Conservation (phyloP, 2,113 vertebrate genomes). For the Sinocyclocheilus rhinocerous region DNA sequence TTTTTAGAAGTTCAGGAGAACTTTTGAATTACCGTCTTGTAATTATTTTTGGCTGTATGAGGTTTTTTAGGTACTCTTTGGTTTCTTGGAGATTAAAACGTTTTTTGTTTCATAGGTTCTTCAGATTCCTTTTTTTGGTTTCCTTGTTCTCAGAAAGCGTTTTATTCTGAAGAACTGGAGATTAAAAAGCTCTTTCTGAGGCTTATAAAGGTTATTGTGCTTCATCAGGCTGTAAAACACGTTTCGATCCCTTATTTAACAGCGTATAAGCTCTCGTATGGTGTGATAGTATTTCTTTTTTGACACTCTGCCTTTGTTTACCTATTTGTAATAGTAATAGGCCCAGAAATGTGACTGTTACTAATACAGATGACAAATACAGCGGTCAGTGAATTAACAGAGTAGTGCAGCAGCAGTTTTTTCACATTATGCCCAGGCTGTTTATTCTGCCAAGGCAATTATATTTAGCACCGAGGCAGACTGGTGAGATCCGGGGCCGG, state of each 20-base stretch:
- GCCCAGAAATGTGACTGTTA: slow-evolving; percentile 11
- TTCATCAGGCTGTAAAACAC: slow-evolving; percentile 4
- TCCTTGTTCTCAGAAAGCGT: neutral
- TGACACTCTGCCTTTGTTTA: slow-evolving; percentile 6
- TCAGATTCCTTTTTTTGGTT: neutral
- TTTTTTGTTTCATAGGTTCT: neutral
- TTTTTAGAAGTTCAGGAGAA: too few species aligned
- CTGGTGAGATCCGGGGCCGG: neutral
- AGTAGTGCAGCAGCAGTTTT: slow-evolving; percentile 7
- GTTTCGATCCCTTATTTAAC: slow-evolving; percentile 12
- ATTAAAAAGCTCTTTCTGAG: neutral
- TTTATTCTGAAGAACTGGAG: neutral
- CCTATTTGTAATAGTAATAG: slow-evolving; percentile 28
- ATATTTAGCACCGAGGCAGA: neutral
- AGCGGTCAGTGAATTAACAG: slow-evolving; percentile 30
- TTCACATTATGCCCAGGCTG: neutral
- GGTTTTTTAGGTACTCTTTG: neutral
- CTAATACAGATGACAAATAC: neutral
- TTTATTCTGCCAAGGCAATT: slow-evolving; percentile 4
- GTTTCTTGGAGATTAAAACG: neutral
- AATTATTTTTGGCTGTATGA: neutral
- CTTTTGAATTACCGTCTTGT: neutral
- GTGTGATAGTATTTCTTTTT: neutral
- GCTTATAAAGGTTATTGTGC: neutral
- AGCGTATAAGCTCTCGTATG: neutral